These are phyloP conservation scores for Yponomeuta evonymella DNA, from an alignment of 2,888 invertebrate genomes.

Conservation along the genomic window DNA sequence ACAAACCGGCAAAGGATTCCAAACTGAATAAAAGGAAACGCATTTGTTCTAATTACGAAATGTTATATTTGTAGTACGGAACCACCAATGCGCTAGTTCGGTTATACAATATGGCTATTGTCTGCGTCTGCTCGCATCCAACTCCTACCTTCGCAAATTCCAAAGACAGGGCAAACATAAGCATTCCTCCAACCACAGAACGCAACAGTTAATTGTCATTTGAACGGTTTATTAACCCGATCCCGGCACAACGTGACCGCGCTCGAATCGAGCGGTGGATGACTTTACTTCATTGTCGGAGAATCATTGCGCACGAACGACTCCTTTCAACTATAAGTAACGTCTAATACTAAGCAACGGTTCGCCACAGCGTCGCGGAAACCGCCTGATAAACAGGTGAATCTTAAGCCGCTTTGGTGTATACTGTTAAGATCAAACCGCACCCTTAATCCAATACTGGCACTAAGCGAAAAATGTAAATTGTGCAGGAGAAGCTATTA, in stretches of 20 bases:
- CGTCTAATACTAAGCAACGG: slow-evolving; percentile 23
- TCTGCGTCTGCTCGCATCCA: too few relatives aligned
- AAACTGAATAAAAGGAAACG: too few relatives aligned
- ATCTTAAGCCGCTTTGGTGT: not conserved
- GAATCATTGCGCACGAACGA: slow-evolving; percentile 45
- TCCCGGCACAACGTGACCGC: slow-evolving; percentile 51
- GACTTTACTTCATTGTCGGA: slow-evolving; percentile 41
- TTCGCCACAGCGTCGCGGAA: not conserved
- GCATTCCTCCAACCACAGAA: not conserved
- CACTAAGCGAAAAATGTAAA: too few relatives aligned
- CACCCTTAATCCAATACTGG: too few relatives aligned
- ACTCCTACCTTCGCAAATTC: not conserved
- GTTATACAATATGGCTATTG: too few relatives aligned
- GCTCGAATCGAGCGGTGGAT: slow-evolving; percentile 51
- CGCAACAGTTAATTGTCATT: slow-evolving; percentile 32
- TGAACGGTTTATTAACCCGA: slow-evolving; percentile 58
- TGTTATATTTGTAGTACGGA: too few relatives aligned
- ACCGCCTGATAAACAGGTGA: not conserved
- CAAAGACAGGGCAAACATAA: not conserved
- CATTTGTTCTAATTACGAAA: too few relatives aligned
- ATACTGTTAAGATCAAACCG: too few relatives aligned
- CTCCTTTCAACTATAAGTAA: slow-evolving; percentile 35
- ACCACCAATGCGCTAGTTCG: too few relatives aligned
- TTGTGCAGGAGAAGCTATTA: too few relatives aligned
- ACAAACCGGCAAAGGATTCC: too few relatives aligned